Evolutionary conservation across 2,113 vertebrate genomes (phyloP), one percentile per base, ranked within the genome.

Genomic region (Centropristis striata): DNA sequence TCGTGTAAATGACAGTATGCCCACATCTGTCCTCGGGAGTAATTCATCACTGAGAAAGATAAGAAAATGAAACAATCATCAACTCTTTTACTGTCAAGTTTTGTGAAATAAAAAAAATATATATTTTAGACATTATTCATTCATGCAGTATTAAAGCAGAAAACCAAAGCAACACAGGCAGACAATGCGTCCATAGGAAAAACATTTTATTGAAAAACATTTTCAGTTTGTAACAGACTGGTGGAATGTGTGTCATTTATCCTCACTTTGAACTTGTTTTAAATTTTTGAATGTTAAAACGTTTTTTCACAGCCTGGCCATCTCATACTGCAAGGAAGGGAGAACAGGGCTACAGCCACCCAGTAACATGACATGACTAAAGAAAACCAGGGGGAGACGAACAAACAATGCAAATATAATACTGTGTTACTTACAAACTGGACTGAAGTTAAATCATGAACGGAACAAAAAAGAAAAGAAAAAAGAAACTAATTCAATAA

Each of bases 141-240:
- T 80, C 41, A 73, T 28, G 44, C 44, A 12, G 23, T 11, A 3
- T 10, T 15, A 55, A 25, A n/a, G 13, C 18, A 60, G 37, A 70
- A 27, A 44, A 49, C 75, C 58, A 70, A 83, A 59, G 87, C 49
- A 68, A 53, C 53, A 57, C 50, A 59, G 59, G 42, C 69, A 89
- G 87, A 91, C 90, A 53, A 70, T 71, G 50, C 58, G 80, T 99
- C 98, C 98, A 99, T 99, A 99, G 98, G 98, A 99, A 99, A 99
- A 98, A 96, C 96, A 97, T 97, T 99, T 99, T 99, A 98, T 98
- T 99, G 96, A 97, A 98, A 97, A 99, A 98, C 96, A 97, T 97
- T 96, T 95, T 98, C 96, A 97, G 95, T 98, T 98, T 95, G 96
- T 98, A 99, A 99, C 97, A 98, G 96, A 98, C 47, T 93, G 94